These are phyloP conservation scores for Calypte anna DNA, from an alignment of 2,113 vertebrate species.

Conservation along the genomic window DNA sequence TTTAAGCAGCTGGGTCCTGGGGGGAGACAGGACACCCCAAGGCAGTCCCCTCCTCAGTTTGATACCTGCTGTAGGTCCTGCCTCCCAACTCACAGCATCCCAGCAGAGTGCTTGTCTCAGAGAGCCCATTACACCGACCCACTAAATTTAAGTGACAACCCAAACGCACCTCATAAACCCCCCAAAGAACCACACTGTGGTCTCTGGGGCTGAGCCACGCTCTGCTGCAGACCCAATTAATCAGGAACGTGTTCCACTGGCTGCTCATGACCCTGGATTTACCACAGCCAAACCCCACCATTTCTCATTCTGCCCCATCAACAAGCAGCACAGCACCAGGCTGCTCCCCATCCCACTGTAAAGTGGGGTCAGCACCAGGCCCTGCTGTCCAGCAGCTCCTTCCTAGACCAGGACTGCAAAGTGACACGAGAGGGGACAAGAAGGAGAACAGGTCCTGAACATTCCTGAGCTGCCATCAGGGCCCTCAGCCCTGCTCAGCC, in stretches of 20 bases:
- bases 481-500: rapidly evolving
- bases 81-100: background rate
- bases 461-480: rapidly evolving
- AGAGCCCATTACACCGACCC: background rate
- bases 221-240: background rate
- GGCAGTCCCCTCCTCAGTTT: background rate
- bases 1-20: background rate
- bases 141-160: background rate
- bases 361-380: rapidly evolving
- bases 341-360: background rate
- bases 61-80: background rate
- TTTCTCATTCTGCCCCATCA: background rate
- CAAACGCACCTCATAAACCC: background rate
- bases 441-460: background rate
- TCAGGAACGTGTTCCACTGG: rapidly evolving
- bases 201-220: background rate
- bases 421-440: background rate
- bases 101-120: background rate
- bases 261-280: background rate
- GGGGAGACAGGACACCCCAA: background rate
- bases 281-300: background rate
- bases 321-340: background rate
- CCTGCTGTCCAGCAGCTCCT: background rate
- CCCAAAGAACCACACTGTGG: background rate
- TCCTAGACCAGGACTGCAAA: too few relatives aligned